phyloP scores from a whole-genome alignment of 2,797 vertebrate genomes.

The Micromesistius poutassou region DNA sequence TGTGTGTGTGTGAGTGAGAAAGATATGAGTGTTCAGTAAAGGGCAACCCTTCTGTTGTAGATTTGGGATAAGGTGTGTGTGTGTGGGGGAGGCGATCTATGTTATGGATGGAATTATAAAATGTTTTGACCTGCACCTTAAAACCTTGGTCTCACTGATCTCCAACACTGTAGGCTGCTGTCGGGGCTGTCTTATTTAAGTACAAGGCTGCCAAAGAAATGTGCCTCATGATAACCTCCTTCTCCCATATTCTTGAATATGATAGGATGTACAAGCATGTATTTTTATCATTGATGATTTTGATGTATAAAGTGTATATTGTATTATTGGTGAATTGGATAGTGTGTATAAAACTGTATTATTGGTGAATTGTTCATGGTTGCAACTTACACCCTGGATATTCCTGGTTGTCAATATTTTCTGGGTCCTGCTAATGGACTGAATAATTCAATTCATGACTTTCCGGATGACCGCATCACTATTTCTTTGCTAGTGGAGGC shows the following conservation, averaged over 20 bases:
- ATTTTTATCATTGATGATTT: not conserved
- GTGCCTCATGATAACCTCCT: not conserved
- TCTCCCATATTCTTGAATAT: not conserved
- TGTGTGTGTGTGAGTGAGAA: not conserved
- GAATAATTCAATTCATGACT: not conserved
- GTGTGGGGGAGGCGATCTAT: no score
- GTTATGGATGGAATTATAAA: no score
- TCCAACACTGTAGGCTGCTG: not conserved
- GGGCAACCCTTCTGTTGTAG: no score
- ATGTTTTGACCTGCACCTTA: no score
- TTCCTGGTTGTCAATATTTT: not conserved
- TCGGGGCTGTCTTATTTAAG: not conserved
- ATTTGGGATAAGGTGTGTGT: no score
- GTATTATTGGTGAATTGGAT: not conserved
- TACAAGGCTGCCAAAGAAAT: not conserved
- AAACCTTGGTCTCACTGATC: no score
- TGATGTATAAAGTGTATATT: not conserved
- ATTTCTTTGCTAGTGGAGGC: not conserved
- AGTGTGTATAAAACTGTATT: not conserved
- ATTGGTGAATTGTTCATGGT: not conserved
- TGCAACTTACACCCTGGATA: not conserved
- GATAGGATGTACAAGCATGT: not conserved
- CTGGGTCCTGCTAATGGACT: not conserved
- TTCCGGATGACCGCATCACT: not conserved
- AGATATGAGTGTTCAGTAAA: not conserved